Conservation (phyloP, 2,888 invertebrate species). For the Phengaris arion region DNA sequence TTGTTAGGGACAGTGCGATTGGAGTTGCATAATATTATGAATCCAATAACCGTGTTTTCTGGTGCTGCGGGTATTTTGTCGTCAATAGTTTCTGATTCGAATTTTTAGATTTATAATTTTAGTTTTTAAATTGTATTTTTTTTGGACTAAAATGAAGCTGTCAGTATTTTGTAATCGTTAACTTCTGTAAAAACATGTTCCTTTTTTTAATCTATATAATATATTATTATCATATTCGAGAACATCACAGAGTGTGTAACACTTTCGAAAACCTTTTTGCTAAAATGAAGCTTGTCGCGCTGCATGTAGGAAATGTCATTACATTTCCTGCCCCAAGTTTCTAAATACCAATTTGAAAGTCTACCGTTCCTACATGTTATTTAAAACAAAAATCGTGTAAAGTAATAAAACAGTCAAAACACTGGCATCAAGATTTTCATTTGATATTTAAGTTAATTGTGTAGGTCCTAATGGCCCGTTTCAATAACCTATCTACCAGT, state of each 20-base stretch:
- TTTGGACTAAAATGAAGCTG: neutral
- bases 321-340: conserved; percentile 4
- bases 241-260: neutral
- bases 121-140: neutral
- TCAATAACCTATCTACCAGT: too few relatives aligned
- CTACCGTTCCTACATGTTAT: neutral
- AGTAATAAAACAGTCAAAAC: neutral
- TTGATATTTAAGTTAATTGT: neutral
- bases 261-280: neutral
- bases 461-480: too few relatives aligned
- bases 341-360: neutral
- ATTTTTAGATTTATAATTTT: neutral
- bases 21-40: conserved; percentile 1
- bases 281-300: neutral
- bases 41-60: conserved; percentile 5
- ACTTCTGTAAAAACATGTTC: too few relatives aligned
- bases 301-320: neutral
- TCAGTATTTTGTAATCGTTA: neutral
- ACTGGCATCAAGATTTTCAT: neutral
- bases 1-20: conserved; percentile 19
- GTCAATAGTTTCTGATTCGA: neutral
- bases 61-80: neutral
- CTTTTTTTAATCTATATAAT: too few relatives aligned
- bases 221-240: neutral
- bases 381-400: conserved; percentile 7